phyloP scores from a whole-genome alignment of 2,888 invertebrate species.

The Atethmia centrago region DNA sequence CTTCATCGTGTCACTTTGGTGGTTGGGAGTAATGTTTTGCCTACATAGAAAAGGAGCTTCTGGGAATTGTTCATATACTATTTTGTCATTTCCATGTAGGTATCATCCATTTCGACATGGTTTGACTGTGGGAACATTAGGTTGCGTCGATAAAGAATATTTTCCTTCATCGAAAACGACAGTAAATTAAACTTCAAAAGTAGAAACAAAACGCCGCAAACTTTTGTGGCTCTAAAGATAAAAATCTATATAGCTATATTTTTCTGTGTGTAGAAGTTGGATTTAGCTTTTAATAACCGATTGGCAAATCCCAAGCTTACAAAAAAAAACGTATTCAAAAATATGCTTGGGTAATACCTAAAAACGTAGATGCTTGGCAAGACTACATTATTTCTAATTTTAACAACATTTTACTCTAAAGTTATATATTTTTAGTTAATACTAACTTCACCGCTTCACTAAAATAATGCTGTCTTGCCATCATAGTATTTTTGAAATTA shows the following conservation, averaged over 20 bases:
- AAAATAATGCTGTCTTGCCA: constrained; percentile 83
- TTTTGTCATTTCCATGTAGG: neutral
- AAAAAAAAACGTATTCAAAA: constrained; percentile 26
- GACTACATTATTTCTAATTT: constrained; percentile 76
- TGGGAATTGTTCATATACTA: neutral
- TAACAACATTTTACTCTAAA: constrained; percentile 54
- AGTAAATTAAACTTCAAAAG: neutral
- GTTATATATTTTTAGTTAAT: constrained; percentile 54
- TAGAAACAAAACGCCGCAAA: neutral
- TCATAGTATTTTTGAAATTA: constrained; percentile 59
- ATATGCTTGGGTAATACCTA: constrained; percentile 33
- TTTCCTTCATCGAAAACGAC: constrained; percentile 53
- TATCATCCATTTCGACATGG: constrained; percentile 11
- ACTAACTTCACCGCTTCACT: constrained; percentile 71
- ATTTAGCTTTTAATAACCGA: constrained; percentile 52
- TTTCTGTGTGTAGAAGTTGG: constrained; percentile 38
- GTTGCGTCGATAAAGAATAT: constrained; percentile 4
- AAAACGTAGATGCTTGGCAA: constrained; percentile 76
- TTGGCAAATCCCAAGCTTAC: constrained; percentile 47
- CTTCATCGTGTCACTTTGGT: constrained; percentile 14
- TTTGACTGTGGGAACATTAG: neutral
- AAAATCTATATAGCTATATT: neutral
- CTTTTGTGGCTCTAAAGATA: neutral
- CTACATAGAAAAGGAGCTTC: neutral
- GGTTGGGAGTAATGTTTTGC: constrained; percentile 14